phyloP scores from a whole-genome alignment of 2,797 vertebrate genomes.

The Sebastes reedi region DNA sequence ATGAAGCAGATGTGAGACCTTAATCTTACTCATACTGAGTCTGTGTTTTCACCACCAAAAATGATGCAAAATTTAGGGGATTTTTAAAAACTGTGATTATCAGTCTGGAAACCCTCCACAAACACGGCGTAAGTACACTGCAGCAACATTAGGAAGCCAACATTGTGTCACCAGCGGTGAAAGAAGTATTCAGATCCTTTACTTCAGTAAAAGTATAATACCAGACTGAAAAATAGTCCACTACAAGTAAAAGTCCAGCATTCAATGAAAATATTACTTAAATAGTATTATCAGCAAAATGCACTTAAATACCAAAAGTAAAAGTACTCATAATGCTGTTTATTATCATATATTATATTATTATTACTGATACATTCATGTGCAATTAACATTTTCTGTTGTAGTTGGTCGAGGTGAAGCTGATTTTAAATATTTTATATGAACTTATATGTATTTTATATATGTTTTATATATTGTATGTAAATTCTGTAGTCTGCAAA shows the following conservation, averaged over 20 bases:
- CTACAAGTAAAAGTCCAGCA: neutral
- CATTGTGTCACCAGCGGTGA: neutral
- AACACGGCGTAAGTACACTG: neutral
- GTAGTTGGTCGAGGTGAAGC: neutral
- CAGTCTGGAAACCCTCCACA: neutral
- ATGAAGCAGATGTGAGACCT: conserved; percentile 52
- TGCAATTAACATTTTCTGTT: no score
- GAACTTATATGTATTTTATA: no score
- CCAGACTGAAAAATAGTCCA: neutral
- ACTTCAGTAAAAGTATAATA: neutral
- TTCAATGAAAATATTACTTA: neutral
- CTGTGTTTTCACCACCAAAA: neutral
- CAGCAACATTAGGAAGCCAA: neutral
- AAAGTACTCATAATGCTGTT: neutral
- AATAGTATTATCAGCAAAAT: neutral
- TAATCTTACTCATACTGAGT: neutral
- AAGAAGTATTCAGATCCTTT: neutral
- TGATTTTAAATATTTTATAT: neutral
- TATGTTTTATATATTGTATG: neutral
- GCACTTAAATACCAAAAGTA: neutral
- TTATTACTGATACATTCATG: neutral
- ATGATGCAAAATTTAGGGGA: neutral
- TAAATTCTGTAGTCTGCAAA: neutral
- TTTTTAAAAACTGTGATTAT: neutral
- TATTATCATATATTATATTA: neutral